Evolutionary conservation across 2,113 vertebrate genomes (phyloP), one percentile per base, ranked within the genome.

Genomic region (Amphilophus citrinellus): DNA sequence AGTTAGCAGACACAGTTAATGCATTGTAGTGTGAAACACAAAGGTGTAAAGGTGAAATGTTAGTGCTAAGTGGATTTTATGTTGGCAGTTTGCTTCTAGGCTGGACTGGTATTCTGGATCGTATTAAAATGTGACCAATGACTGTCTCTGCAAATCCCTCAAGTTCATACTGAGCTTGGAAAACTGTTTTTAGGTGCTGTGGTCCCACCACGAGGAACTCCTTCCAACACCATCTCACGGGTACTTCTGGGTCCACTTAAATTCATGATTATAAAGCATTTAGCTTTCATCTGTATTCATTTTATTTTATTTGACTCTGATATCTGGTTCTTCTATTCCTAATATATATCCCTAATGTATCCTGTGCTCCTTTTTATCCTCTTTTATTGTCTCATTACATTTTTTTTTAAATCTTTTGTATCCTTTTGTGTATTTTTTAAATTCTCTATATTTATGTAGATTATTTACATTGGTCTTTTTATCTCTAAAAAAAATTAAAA

Each of bases 281-380:
- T 71, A 13, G 0, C 44, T 71, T 71, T 47, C 44, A 50, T 20
- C 66, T 50, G 30, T 53, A 50, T 0, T 15, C 24, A 7, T 32
- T 71, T 53, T 6, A 53, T 18, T 50, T 50, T 42, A 68, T 71
- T 71, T 20, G 24, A 71, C 66, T 71, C 44, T 71, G 24, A 53
- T 0, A 1, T 6, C 50, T 17, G 2, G 15, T 6, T 71, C 17
- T 71, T 53, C 0, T 44, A 30, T 8, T 17, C 24, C 0, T 0
- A 53, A 71, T 39, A 9, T 10, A 0, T 11, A 53, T 71, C 24
- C 11, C 17, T 53, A 53, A 50, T 50, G 22, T 71, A 50, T 71
- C 50, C 50, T 71, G 22, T 71, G 44, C 2, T 50, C 42, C 27
- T 30, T 68, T 66, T 27, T 30, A 50, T 20, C 42, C 22, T 42